Base-by-base conservation (phyloP, 1,140 invertebrate genomes). In the Hyphantria cunea region DNA sequence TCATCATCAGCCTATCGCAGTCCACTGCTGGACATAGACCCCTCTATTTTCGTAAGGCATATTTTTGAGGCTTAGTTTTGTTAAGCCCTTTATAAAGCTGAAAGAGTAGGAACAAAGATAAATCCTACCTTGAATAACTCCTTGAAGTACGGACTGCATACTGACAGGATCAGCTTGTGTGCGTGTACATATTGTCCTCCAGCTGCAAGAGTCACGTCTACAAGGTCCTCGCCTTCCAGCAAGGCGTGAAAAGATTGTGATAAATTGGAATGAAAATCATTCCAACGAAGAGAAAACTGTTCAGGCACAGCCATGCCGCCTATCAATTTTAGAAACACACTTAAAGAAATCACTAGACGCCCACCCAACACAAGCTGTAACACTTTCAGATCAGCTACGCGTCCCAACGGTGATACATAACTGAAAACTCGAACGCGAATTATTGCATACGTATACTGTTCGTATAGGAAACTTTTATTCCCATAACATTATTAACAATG, bases 211-310 rank as follows among this genome's bases (percentile, higher is more conserved):
- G 95, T 95, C 76, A 95, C 94, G 83, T 96, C 95, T 67, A 95
- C 94, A 77, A 95, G 91, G 79, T 95, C 93, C 82, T 94, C 93
- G 76, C 93, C 92, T 82, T 94, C 93, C 76, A 92, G 82, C 64
- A 94, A 89, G 54, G 93, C 93, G 84, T 94, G 93, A 80, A 95
- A 93, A 70, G 94, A 93, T 80, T 93, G 93, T 53, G 94, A 93
- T 73, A 96, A 93, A 81, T 95, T 96, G 64, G 94, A 93, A 82
- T 95, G 95, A 92, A 96, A 96, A 88, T 96, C 95, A 91, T 96
- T 96, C 96, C 96, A 96, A 84, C 95, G 92, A 80, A 96, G 92
- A 86, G 95, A 96, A 92, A 96, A 96, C 86, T 96, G 95, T 92
- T 96, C 90, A 33, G 86, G 77, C 74, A 87, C 79, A 72, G 86